Evolutionary conservation across 2,797 vertebrate species (phyloP).

Genomic region (Mus spretus): DNA sequence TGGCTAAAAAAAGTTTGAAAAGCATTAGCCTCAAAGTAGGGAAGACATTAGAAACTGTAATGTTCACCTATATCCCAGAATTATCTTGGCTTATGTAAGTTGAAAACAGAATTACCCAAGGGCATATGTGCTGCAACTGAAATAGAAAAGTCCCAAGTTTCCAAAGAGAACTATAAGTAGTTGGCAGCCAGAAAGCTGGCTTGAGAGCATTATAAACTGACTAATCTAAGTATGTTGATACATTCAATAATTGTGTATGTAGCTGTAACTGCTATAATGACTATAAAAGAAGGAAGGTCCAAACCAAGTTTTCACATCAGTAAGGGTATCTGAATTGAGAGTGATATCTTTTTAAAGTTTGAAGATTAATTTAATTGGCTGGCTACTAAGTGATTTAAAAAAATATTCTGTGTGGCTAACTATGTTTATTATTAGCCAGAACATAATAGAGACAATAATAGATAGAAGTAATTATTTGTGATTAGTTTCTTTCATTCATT

Average conservation of each 20-base stretch:
- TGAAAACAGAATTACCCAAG: constrained; percentile 81
- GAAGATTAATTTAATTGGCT: constrained; percentile 79
- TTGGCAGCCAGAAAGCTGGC: constrained; percentile 79
- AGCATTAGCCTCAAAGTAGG: constrained; percentile 82
- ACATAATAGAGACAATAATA: neutral
- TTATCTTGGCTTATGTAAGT: constrained; percentile 86
- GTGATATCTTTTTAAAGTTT: constrained; percentile 69
- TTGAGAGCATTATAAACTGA: constrained; percentile 86
- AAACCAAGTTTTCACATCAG: constrained; percentile 79
- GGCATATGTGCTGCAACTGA: constrained; percentile 75
- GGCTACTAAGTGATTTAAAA: constrained; percentile 73
- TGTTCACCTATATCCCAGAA: constrained; percentile 81
- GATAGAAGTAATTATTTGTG: constrained; percentile 57
- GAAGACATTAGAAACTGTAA: constrained; percentile 77
- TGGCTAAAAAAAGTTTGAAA: constrained; percentile 75
- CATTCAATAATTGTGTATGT: constrained; percentile 89
- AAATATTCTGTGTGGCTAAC: constrained; percentile 72
- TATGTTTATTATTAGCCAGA: constrained; percentile 53
- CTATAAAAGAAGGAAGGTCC: constrained; percentile 73
- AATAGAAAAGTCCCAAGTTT: constrained; percentile 72
- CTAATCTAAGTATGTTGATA: constrained; percentile 86
- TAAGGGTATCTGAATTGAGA: constrained; percentile 68
- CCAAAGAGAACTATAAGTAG: constrained; percentile 72
- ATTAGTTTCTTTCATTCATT: constrained; percentile 66
- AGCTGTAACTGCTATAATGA: constrained; percentile 85